Conservation (phyloP, 37 sponge, comb jelly and placozoan genomes). For the Beroe forskalii region DNA sequence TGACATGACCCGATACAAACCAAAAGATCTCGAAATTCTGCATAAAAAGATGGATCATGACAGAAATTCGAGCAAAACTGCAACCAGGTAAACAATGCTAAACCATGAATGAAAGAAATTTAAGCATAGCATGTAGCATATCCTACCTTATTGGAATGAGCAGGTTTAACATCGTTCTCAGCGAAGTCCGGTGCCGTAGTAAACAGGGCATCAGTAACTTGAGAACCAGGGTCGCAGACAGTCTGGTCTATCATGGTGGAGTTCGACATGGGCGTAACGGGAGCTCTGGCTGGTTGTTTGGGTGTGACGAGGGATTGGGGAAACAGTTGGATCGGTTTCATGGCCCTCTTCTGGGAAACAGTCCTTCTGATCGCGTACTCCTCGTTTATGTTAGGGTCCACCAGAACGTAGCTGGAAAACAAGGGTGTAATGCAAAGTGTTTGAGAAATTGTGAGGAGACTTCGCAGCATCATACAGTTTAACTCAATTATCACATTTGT, state of each 20-base stretch:
- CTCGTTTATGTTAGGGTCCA: slow-evolving; percentile 53
- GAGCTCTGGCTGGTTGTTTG: neutral
- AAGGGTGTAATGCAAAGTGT: too few species aligned
- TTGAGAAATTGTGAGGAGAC: too few species aligned
- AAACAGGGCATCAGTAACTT: slow-evolving; percentile 7
- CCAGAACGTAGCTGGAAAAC: slow-evolving; percentile 57
- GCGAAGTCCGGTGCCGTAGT: slow-evolving; percentile 32
- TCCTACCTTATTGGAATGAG: neutral
- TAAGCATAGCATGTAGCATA: too few species aligned
- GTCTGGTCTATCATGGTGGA: slow-evolving; percentile 48
- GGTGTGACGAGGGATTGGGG: slow-evolving; percentile 15
- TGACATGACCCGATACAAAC: too few species aligned
- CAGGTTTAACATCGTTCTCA: neutral
- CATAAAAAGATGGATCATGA: too few species aligned
- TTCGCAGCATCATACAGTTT: too few species aligned
- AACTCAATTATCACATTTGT: too few species aligned
- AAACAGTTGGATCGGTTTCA: slow-evolving; percentile 31
- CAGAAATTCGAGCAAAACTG: too few species aligned
- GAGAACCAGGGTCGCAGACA: neutral
- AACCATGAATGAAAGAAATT: too few species aligned
- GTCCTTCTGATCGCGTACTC: slow-evolving; percentile 23
- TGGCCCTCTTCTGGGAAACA: neutral
- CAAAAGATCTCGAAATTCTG: too few species aligned
- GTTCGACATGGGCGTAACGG: slow-evolving; percentile 57
- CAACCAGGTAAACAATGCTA: too few species aligned